These are phyloP conservation scores for Dendropsophus ebraccatus DNA, from an alignment of 2,113 vertebrate species.

Conservation along the genomic window DNA sequence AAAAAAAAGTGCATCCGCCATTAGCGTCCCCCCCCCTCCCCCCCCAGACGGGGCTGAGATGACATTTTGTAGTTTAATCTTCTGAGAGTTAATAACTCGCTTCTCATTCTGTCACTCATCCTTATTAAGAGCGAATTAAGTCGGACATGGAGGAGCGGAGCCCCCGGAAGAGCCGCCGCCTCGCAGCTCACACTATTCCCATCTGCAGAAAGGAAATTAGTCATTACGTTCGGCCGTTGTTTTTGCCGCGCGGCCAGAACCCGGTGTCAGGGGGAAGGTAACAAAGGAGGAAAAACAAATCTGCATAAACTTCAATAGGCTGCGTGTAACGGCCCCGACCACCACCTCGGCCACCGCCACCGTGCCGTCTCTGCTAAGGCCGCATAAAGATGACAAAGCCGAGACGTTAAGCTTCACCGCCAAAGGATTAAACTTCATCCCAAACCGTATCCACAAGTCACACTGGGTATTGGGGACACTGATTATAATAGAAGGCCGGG, in stretches of 20 bases:
- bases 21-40: conserved; percentile 62
- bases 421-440: conserved; percentile 23
- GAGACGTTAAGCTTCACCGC: not conserved
- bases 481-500: not conserved
- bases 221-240: not conserved
- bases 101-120: conserved; percentile 65
- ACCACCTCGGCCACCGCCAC: too few species aligned
- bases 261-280: not conserved
- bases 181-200: conserved; percentile 59
- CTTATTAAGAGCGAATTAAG: conserved; percentile 60
- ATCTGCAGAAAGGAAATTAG: conserved; percentile 2
- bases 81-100: conserved; percentile 69
- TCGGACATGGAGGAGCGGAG: conserved; percentile 15
- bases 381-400: not conserved
- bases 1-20: conserved; percentile 49
- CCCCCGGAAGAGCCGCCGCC: conserved; percentile 56
- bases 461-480: not conserved
- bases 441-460: not conserved
- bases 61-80: conserved; percentile 68
- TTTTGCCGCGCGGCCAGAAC: not conserved
- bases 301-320: conserved; percentile 31
- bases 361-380: not conserved
- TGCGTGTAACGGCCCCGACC: not conserved
- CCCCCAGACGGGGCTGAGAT: conserved; percentile 63
- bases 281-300: not conserved